phyloP scores from a whole-genome alignment of 2,113 vertebrate genomes.

The Blennius ocellaris region DNA sequence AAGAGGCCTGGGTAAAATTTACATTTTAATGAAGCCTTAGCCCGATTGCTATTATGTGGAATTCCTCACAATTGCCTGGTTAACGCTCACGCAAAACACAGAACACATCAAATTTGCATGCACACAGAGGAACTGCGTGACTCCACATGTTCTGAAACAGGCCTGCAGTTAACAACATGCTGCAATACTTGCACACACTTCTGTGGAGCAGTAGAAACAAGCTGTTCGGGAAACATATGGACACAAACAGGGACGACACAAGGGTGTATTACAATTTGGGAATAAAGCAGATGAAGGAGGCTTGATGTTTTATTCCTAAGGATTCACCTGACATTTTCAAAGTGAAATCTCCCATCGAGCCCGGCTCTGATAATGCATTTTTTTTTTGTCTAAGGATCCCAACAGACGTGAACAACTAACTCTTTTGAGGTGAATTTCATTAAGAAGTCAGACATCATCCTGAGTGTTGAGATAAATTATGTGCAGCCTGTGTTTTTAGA shows the following conservation, averaged over 20 bases:
- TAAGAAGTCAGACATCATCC: too few species aligned
- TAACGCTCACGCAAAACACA: slow-evolving; percentile 34
- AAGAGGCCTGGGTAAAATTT: slow-evolving; percentile 68
- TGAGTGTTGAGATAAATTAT: too few species aligned
- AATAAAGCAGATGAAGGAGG: neutral
- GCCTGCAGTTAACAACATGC: slow-evolving; percentile 21
- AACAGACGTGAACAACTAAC: too few species aligned
- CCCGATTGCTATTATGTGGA: slow-evolving; percentile 67
- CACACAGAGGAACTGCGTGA: slow-evolving; percentile 10
- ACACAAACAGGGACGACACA: slow-evolving; percentile 35
- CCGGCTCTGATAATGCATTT: too few species aligned
- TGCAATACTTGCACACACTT: slow-evolving; percentile 54
- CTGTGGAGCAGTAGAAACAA: slow-evolving; percentile 61
- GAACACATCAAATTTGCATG: slow-evolving; percentile 13
- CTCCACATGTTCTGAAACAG: slow-evolving; percentile 13
- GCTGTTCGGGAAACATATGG: slow-evolving; percentile 61
- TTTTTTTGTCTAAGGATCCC: too few species aligned
- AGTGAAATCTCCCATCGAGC: too few species aligned
- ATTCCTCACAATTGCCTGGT: slow-evolving; percentile 47
- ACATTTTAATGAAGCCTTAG: slow-evolving; percentile 78
- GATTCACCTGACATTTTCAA: too few species aligned
- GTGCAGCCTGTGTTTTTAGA: too few species aligned
- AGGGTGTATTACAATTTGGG: slow-evolving; percentile 24
- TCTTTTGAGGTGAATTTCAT: too few species aligned
- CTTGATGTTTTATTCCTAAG: too few species aligned